These are phyloP conservation scores for Hipparchia semele DNA, from an alignment of 2,888 invertebrate species.

Conservation along the genomic window DNA sequence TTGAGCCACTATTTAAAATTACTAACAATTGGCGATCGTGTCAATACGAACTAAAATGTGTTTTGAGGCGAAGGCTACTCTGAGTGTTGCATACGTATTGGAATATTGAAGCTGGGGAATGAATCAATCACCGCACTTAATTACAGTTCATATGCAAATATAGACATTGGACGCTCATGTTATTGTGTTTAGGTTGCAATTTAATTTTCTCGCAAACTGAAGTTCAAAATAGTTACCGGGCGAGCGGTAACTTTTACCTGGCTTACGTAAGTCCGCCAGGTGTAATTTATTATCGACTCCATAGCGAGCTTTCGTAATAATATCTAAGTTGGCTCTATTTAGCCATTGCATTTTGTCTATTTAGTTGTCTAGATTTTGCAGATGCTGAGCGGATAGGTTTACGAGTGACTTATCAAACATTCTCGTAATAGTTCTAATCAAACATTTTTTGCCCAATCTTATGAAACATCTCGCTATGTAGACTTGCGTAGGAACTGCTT, in stretches of 20 bases:
- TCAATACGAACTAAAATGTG: constrained; percentile 64
- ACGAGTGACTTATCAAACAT: background rate
- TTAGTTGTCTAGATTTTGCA: constrained; percentile 11
- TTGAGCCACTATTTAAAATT: constrained; percentile 54
- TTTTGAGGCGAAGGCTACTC: constrained; percentile 67
- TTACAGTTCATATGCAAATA: constrained; percentile 32
- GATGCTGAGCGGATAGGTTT: constrained; percentile 15
- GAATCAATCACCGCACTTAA: constrained; percentile 38
- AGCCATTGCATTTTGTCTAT: constrained; percentile 28
- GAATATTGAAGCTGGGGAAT: constrained; percentile 35
- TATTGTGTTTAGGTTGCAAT: constrained; percentile 41
- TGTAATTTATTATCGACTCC: constrained; percentile 77
- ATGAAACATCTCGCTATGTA: background rate
- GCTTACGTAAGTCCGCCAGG: constrained; percentile 72
- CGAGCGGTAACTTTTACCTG: constrained; percentile 78
- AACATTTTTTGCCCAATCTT: background rate
- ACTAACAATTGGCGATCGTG: constrained; percentile 61
- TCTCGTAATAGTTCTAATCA: background rate
- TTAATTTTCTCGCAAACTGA: constrained; percentile 50
- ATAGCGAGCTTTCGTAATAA: constrained; percentile 79
- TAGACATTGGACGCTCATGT: constrained; percentile 22
- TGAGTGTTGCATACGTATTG: constrained; percentile 39
- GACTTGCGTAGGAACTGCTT: background rate
- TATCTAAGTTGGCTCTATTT: constrained; percentile 58
- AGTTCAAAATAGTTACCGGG: constrained; percentile 70